A percentile compares a stretch with the other conserved stretches of the same genome.
Conservation (phyloP, 53 echinoderm and acorn worm genomes). For the Holothuria leucospilota region DNA sequence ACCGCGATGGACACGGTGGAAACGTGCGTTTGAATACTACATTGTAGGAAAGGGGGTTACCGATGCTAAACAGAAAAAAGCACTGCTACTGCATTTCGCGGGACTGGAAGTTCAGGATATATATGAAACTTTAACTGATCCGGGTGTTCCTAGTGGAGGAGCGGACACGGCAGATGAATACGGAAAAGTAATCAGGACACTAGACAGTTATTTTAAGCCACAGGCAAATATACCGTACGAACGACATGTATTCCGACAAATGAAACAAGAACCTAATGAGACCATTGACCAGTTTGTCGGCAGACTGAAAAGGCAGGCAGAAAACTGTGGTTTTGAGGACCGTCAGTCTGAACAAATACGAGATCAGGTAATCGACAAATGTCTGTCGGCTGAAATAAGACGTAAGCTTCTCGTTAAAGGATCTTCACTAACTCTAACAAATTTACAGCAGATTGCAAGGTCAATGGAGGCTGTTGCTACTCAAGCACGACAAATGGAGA, state of each 20-base stretch:
- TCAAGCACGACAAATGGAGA: conserved; percentile 10
- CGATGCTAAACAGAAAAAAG: conserved; percentile 37
- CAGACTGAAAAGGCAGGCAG: conserved; percentile 27
- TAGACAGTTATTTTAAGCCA: conserved; percentile 47
- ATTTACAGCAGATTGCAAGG: conserved; percentile 48
- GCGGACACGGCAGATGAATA: conserved; percentile 35
- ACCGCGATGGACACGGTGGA: conserved; percentile 32
- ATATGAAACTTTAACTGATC: conserved; percentile 26
- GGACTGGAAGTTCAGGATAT: conserved; percentile 58
- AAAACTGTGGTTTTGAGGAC: conserved; percentile 44
- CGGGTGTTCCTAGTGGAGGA: background rate
- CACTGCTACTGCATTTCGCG: conserved; percentile 52
- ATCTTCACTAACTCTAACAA: conserved; percentile 29
- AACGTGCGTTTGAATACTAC: conserved; percentile 30
- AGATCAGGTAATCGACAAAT: conserved; percentile 73
- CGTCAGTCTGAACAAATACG: conserved; percentile 43
- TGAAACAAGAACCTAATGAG: conserved; percentile 41
- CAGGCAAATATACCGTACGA: conserved; percentile 52
- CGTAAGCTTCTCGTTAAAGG: conserved; percentile 63
- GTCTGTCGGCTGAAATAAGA: conserved; percentile 45
- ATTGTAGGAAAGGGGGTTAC: conserved; percentile 23
- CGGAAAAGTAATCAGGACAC: conserved; percentile 27
- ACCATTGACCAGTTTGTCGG: conserved; percentile 48
- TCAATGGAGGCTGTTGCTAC: too few species aligned
- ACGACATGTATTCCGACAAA: conserved; percentile 38